Evolutionary conservation across 2,888 invertebrate species (phyloP), one percentile per base, ranked within the genome.

Genomic region (Cenopis cana): DNA sequence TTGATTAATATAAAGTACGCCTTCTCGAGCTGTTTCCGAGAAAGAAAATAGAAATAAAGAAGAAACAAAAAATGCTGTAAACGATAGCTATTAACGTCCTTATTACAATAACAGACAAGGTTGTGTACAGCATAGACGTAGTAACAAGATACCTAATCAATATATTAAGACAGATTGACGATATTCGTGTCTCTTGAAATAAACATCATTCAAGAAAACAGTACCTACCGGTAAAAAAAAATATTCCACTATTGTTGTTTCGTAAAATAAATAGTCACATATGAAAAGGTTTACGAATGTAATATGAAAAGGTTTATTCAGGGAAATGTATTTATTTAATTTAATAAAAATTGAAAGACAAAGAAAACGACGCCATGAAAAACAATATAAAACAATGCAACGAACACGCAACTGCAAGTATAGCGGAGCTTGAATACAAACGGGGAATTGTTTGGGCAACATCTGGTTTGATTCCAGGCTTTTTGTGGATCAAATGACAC

Each of bases 401-500:
- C 60, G 54, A 55, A 70, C 54, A 55, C 69, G 69, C 54, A 62
- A 49, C 68, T 59, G 29, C 64, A 69, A 69, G 57, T 69, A 69
- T 64, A 10, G 57, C 56, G 18, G 33, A 56, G 62, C 36, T 65
- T 65, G 59, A 70, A 66, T 61, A 66, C 55, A 61, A 71, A 70
- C 70, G 70, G 59, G 64, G 17, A 59, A 67, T 67, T 66, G 71
- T 71, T 72, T 54, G 24, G 64, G 69, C 41, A 74, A 68, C 75
- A 75, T 70, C 72, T 75, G 75, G 52, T 64, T 49, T 55, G 73
- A 71, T 73, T 73, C 74, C 56, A 61, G 68, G 70, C 65, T 74
- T 73, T 71, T 69, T 73, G 61, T 50, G 69, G 71, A 74, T 72
- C 70, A 68, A 73, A 74, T 68, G 61, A 76, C 75, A 75, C 75